Evolutionary conservation across 2,888 invertebrate species (phyloP), one percentile per base, ranked within the genome.

Genomic region (Sinhomidia bicolor): DNA sequence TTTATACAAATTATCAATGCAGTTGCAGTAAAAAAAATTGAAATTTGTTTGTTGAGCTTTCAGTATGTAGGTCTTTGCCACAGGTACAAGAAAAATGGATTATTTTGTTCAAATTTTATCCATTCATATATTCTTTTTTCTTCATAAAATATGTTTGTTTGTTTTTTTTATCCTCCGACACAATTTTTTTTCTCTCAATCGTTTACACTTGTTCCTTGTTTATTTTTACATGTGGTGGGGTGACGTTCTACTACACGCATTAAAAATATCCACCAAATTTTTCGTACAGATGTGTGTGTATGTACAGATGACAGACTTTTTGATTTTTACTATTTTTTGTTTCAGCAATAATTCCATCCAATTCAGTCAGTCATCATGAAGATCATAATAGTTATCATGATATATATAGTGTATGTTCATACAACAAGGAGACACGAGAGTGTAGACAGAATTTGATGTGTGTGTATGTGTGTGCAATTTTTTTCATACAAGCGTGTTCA

Each of bases 41-140:
- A n/a, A n/a, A n/a, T n/a, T n/a, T n/a, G n/a, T n/a, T n/a, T n/a
- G 0, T 20, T 17, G 9, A 47, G 36, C 74, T 44, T 74, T 36
- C 26, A 29, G 10, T 65, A 23, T 54, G 14, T 80, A 62, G 62
- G 60, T 41, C 29, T 81, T 60, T 62, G 80, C 65, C 41, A 36
- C 62, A 81, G 80, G 80, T 81, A 81, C 80, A 44, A 65, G 62
- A 81, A 26, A 57, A 79, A 79, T 36, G 10, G 12, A 36, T 36
- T 5, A 7, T 36, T 36, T n/a, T n/a, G n/a, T n/a, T 36, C 36
- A 47, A 47, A 20, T 47, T 29, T 23, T 44, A 23, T 79, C 32
- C 76, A 76, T 47, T 23, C 76, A 76, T 23, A 76, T 12, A 47
- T 12, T n/a, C n/a, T n/a, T n/a, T n/a, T n/a, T n/a, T n/a, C n/a